Percentiles rank a stretch among this genome's conserved stretches.
These are phyloP conservation scores for Gonocerus acuteangulatus DNA, from an alignment of 2,888 invertebrate genomes.

Conservation along the genomic window DNA sequence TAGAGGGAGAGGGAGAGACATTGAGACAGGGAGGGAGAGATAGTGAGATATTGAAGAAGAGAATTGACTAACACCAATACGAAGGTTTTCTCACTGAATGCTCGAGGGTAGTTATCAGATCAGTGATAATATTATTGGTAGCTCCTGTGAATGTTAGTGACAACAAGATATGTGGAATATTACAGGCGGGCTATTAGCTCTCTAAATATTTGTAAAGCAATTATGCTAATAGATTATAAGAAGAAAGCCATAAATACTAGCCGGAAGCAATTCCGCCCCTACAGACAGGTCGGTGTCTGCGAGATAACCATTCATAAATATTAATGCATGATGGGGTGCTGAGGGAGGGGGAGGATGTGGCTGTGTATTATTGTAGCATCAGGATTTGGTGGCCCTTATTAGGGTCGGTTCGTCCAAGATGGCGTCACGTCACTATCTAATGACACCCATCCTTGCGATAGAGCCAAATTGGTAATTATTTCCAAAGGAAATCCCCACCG, in stretches of 20 bases:
- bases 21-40: too few species aligned
- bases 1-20: too few species aligned
- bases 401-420: background rate
- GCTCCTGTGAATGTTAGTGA: too few species aligned
- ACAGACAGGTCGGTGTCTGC: background rate
- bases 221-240: slow-evolving; percentile 9
- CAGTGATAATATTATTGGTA: too few species aligned
- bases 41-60: too few species aligned
- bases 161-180: too few species aligned
- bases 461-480: slow-evolving; percentile 16
- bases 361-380: slow-evolving; percentile 24
- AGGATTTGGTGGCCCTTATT: background rate
- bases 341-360: slow-evolving; percentile 2
- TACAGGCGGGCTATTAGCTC: too few species aligned
- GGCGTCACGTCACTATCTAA: slow-evolving; percentile 1
- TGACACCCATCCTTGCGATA: background rate
- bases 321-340: slow-evolving; percentile 21
- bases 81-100: too few species aligned
- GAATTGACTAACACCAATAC: too few species aligned
- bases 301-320: slow-evolving; percentile 21
- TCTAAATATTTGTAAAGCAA: slow-evolving; percentile 10
- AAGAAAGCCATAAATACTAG: slow-evolving; percentile 1
- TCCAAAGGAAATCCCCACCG: background rate
- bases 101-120: too few species aligned
- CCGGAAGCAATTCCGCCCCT: slow-evolving; percentile 4